Evolutionary conservation across 2,113 vertebrate genomes (phyloP).

Genomic region (Hemiscyllium ocellatum): DNA sequence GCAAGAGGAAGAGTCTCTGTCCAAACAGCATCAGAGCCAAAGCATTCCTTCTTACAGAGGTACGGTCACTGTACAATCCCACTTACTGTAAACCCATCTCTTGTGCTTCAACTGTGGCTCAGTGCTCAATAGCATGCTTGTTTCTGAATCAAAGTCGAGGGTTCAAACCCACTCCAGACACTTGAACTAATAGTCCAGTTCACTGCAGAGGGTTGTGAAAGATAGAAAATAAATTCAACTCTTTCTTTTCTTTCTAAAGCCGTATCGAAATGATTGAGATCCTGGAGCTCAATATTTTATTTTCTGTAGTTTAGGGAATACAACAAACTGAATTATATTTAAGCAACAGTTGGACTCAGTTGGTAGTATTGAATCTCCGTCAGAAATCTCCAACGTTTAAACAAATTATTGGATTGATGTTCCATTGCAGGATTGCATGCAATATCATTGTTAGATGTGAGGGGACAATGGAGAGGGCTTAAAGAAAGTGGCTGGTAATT

Average conservation of each 20-base stretch:
- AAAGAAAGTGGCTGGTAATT: not conserved
- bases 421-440: not conserved
- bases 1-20: not conserved
- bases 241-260: not conserved
- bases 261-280: not conserved
- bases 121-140: not conserved
- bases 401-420: not conserved
- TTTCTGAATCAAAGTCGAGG: not conserved
- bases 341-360: not conserved
- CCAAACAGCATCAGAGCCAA: not conserved
- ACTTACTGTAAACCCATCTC: not conserved
- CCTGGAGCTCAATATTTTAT: not conserved
- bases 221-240: not conserved
- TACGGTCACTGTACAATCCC: not conserved
- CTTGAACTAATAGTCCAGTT: not conserved
- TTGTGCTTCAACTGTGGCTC: not conserved
- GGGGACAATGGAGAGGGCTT: not conserved
- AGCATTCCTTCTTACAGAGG: conserved; percentile 6
- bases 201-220: not conserved
- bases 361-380: not conserved
- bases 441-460: not conserved
- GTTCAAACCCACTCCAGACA: not conserved
- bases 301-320: not conserved
- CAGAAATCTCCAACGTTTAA: not conserved
- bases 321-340: not conserved